Percentiles rank a stretch among this genome's conserved stretches.
phyloP scores from a whole-genome alignment of 2,113 vertebrate species.

The Arothron firmamentum region DNA sequence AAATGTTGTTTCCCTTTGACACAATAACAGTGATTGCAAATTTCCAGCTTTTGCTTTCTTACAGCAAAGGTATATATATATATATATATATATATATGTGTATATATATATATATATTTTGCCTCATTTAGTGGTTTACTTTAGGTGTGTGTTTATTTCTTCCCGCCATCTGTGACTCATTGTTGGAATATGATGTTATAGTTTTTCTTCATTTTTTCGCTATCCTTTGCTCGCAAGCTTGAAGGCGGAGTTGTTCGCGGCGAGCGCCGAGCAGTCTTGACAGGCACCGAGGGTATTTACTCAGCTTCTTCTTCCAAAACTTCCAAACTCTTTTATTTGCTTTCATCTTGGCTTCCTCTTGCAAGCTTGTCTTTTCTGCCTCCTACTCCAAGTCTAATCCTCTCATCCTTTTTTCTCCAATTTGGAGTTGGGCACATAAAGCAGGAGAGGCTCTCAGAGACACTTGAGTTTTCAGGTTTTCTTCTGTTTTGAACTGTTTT shows the following conservation, averaged over 20 bases:
- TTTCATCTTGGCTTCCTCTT: slow-evolving; percentile 53
- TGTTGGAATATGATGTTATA: slow-evolving; percentile 9
- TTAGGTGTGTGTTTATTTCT: slow-evolving; percentile 24
- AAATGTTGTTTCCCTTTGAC: neutral
- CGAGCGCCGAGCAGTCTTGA: slow-evolving; percentile 37
- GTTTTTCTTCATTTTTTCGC: slow-evolving; percentile 2
- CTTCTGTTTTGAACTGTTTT: slow-evolving; percentile 22
- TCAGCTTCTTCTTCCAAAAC: slow-evolving; percentile 51
- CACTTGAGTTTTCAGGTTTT: slow-evolving; percentile 29
- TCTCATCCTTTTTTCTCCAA: slow-evolving; percentile 34
- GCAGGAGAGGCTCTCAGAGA: slow-evolving; percentile 35
- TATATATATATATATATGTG: no score
- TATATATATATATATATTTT: no score
- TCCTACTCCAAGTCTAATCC: slow-evolving; percentile 45
- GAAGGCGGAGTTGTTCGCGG: slow-evolving; percentile 33
- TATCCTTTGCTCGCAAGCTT: slow-evolving; percentile 28
- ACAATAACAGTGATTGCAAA: neutral
- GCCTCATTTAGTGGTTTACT: neutral
- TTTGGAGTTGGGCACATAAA: slow-evolving; percentile 21
- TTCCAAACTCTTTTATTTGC: slow-evolving; percentile 44
- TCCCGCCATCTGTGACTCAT: slow-evolving; percentile 8
- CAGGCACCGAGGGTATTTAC: slow-evolving; percentile 57
- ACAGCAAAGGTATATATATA: no score
- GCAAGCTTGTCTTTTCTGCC: slow-evolving; percentile 37
- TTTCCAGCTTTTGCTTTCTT: no score